Conservation (phyloP, 2,113 vertebrate species). For the Probosciger aterrimus region DNA sequence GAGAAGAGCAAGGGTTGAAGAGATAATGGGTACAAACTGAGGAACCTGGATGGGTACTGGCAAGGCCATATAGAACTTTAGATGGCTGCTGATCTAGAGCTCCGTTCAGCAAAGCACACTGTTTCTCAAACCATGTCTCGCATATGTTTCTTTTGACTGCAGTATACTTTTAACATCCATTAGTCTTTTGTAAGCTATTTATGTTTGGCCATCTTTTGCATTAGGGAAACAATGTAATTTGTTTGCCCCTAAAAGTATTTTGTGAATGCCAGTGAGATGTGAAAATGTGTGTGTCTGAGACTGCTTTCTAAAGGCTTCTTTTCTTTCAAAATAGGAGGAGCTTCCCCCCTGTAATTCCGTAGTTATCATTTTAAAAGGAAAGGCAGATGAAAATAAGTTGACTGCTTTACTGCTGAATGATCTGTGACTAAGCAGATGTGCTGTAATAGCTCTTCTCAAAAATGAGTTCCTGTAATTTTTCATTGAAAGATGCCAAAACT, state of each 20-base stretch:
- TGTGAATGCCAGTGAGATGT: neutral
- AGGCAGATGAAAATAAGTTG: slow-evolving; percentile 9
- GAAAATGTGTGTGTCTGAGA: neutral
- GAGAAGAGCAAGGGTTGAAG: neutral
- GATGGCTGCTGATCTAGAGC: neutral
- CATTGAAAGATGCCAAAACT: neutral
- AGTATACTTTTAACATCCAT: neutral
- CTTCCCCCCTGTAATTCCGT: neutral
- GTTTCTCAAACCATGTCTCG: neutral
- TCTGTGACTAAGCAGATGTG: neutral
- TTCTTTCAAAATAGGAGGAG: neutral
- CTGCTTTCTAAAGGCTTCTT: neutral
- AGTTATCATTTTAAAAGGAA: slow-evolving; percentile 3
- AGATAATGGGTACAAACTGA: neutral
- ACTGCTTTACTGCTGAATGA: neutral
- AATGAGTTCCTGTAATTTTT: neutral
- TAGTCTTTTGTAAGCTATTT: neutral
- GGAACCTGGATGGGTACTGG: neutral
- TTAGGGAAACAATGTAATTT: neutral
- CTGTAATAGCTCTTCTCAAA: neutral
- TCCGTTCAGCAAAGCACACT: neutral
- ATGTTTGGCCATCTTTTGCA: neutral
- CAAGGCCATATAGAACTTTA: neutral
- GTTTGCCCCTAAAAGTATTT: neutral
- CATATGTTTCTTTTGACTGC: neutral